Base-by-base conservation (phyloP, 1,140 invertebrate genomes). In the Pomacea maculata region DNA sequence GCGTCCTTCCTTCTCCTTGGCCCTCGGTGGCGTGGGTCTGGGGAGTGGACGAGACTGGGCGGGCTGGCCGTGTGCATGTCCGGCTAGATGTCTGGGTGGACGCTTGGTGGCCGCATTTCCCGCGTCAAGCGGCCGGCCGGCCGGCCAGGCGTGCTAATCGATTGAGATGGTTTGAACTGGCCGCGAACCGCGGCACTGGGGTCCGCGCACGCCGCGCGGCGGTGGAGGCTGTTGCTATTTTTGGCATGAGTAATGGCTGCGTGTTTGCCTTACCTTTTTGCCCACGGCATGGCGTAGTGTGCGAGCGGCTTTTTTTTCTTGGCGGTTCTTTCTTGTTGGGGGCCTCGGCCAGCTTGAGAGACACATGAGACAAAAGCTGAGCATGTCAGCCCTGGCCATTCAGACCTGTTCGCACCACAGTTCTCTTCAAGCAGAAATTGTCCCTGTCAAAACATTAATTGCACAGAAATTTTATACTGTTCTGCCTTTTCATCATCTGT, bases 201-300 rank as follows among this genome's bases (percentile, higher is more conserved):
- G 6, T 45, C 65, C 0, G n/a, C 77, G 4, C 55, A 21, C 67
- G 52, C 67, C 77, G 77, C 67, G 65, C 77, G 29, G 65, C 67
- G 65, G 21, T 25, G 73, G 52, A 68, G 25, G 54, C 17, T 70
- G 45, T 57, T 15, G 65, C 54, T 78, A 78, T 78, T 78, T 78
- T 70, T 78, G 70, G 77, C 17, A 19, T 54, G 65, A 57, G 65
- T 67, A 52, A 78, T 70, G 77, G 77, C 77, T 21, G 75, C 61
- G 75, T 76, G 75, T 63, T 34, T 61, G 15, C 45, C 55, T 17
- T 45, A 15, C 73, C n/a, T 55, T 11, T 15, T 54, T 55, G 14
- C 52, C 25, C 15, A 17, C 17, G n/a, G 19, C 10, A 19, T 7
- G 15, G 0, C 19, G 17, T 15, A 17, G 55, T 52, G 57, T 55